A percentile compares a stretch with the other conserved stretches of the same genome.
phyloP scores from a whole-genome alignment of 2,113 vertebrate species.

The Tupaia chinensis region DNA sequence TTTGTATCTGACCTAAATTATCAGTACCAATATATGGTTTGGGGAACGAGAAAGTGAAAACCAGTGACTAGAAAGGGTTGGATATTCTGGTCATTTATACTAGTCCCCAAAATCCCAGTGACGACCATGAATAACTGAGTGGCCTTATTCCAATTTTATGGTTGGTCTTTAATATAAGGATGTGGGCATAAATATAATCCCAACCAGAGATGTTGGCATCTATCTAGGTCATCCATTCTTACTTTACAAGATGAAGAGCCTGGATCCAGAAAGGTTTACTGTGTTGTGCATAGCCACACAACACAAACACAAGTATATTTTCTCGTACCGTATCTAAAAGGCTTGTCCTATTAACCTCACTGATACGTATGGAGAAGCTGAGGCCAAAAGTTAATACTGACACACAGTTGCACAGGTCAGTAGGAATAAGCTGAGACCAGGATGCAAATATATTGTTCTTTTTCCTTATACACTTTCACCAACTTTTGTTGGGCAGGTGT shows the following conservation, averaged over 20 bases:
- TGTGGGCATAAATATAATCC: neutral
- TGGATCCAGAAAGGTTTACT: neutral
- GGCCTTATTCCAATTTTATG: neutral
- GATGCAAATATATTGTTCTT: neutral
- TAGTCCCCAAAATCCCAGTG: neutral
- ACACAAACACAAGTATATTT: neutral
- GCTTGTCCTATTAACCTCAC: neutral
- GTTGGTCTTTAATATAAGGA: neutral
- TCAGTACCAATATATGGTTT: neutral
- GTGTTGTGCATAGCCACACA: neutral
- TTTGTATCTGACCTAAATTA: neutral
- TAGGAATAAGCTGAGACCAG: neutral
- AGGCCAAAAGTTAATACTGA: neutral
- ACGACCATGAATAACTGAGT: neutral
- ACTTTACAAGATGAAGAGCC: constrained; percentile 5
- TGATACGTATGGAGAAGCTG: neutral
- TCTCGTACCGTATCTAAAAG: neutral
- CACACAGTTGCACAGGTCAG: neutral
- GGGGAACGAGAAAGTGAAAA: neutral
- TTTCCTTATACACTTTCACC: neutral
- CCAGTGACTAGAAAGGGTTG: neutral
- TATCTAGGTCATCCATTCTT: neutral
- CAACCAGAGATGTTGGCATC: neutral
- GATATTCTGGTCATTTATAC: neutral
- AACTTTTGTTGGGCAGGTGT: neutral